Conservation (phyloP, 2,113 vertebrate genomes). For the Hemiscyllium ocellatum region DNA sequence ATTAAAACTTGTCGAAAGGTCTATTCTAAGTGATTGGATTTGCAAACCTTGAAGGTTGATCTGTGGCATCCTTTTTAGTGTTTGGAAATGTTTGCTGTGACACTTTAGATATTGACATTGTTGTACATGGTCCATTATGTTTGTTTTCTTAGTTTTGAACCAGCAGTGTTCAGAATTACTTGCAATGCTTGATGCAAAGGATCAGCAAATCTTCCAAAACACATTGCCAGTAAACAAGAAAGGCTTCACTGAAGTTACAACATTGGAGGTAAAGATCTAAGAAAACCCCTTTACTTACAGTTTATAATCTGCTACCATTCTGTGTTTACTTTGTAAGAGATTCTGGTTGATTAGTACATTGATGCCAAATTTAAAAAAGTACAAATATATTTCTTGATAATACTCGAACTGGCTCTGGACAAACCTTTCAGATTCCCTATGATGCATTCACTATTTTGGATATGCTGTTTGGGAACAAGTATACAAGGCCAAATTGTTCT, state of each 20-base stretch:
- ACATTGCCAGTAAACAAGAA: constrained; percentile 48
- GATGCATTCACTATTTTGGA: background rate
- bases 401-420: background rate
- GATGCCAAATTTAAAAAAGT: background rate
- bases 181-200: constrained; percentile 65
- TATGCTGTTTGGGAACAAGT: background rate
- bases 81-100: constrained; percentile 22
- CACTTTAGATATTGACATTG: background rate
- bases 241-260: constrained; percentile 56
- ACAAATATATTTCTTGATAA: background rate
- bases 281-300: background rate
- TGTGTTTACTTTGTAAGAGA: background rate
- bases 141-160: constrained; percentile 58
- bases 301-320: background rate
- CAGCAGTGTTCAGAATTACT: constrained; percentile 71
- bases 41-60: background rate
- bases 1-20: background rate
- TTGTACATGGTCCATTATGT: background rate
- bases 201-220: constrained; percentile 64
- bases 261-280: constrained; percentile 63
- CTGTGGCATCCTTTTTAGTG: background rate
- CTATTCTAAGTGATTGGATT: background rate
- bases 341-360: background rate
- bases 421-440: background rate
- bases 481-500: background rate